A percentile compares a stretch with the other conserved stretches of the same genome.
phyloP scores from a whole-genome alignment of 2,113 vertebrate species.

The Chaenogobius annularis region DNA sequence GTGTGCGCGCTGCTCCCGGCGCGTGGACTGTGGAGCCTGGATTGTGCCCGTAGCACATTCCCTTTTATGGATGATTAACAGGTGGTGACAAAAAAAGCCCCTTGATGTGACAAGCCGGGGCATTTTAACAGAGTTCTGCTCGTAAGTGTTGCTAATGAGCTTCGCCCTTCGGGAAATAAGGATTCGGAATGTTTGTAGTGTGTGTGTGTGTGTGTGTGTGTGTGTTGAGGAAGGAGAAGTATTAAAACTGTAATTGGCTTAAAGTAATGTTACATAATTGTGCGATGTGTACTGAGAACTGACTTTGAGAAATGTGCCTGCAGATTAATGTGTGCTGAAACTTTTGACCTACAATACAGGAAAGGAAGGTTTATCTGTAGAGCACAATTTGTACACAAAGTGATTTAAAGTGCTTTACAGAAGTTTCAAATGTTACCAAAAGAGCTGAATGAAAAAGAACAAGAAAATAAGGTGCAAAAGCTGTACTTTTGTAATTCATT shows the following conservation, averaged over 20 bases:
- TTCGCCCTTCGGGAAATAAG: slow-evolving; percentile 20
- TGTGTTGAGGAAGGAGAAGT: no score
- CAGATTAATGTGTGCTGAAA: no score
- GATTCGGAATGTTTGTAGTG: slow-evolving; percentile 8
- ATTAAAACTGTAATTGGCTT: background rate
- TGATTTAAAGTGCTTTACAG: no score
- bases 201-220: background rate
- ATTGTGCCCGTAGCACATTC: slow-evolving; percentile 10
- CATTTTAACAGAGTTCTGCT: slow-evolving; percentile 25
- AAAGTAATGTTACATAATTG: background rate
- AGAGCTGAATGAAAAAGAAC: no score
- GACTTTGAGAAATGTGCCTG: no score
- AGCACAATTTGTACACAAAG: no score
- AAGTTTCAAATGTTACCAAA: no score
- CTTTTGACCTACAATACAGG: no score
- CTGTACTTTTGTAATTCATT: no score
- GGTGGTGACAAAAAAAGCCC: slow-evolving; percentile 14
- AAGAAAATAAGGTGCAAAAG: no score
- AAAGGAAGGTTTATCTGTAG: background rate
- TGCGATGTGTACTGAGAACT: no score
- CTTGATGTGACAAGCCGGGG: slow-evolving; percentile 22
- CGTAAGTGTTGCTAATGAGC: slow-evolving; percentile 46
- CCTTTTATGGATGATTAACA: slow-evolving; percentile 24
- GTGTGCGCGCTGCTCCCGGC: background rate
- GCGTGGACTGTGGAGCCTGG: slow-evolving; percentile 5